A percentile compares a stretch with the other conserved stretches of the same genome.
Evolutionary conservation across 2,797 vertebrate species (phyloP).

Genomic region (Urophycis tenuis): DNA sequence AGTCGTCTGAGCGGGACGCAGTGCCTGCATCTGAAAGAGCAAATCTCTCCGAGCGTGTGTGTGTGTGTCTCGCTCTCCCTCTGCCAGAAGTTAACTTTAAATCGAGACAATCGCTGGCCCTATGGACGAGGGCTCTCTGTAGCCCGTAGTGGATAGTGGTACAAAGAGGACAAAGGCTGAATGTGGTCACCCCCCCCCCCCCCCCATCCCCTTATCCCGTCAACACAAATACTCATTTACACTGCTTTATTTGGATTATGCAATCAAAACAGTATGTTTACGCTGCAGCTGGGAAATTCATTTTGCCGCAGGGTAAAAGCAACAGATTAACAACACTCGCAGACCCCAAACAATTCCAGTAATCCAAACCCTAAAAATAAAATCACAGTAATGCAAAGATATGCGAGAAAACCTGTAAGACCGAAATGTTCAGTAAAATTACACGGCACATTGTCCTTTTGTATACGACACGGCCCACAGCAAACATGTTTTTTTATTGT

Average conservation of each 20-base stretch:
- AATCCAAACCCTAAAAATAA: no score
- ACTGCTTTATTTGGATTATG: neutral
- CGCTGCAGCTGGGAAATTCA: neutral
- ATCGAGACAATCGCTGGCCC: neutral
- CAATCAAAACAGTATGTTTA: neutral
- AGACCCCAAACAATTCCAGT: neutral
- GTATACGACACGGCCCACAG: neutral
- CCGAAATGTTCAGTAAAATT: neutral
- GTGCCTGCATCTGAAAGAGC: neutral
- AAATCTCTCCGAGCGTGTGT: neutral
- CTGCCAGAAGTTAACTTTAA: conserved; percentile 1
- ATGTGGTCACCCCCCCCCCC: no score
- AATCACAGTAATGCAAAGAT: neutral
- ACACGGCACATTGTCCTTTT: neutral
- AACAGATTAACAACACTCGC: no score
- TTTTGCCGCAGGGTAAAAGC: neutral
- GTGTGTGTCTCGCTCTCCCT: neutral
- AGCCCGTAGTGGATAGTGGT: no score
- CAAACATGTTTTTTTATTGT: neutral
- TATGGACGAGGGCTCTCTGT: neutral
- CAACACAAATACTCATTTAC: neutral
- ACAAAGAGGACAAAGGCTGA: no score
- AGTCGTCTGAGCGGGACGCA: neutral
- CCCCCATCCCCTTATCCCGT: neutral
- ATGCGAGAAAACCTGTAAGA: neutral